phyloP scores from a whole-genome alignment of 2,888 invertebrate species.

The Mythimna lalbum region DNA sequence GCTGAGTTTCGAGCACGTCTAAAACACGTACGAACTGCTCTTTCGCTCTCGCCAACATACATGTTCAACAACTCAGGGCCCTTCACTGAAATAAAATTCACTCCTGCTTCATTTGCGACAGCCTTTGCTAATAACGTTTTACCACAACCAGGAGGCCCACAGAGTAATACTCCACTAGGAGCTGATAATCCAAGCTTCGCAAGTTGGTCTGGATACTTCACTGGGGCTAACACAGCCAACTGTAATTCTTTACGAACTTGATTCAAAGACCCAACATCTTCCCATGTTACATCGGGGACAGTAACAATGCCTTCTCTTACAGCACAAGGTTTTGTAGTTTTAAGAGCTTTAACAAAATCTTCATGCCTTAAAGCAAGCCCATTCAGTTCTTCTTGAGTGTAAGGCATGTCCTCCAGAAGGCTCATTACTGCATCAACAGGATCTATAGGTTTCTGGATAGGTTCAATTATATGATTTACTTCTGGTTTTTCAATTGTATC shows the following conservation, averaged over 20 bases:
- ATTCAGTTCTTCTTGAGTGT: conserved; percentile 91
- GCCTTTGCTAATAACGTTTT: conserved; percentile 99
- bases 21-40: conserved; percentile 98
- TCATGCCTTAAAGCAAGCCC: conserved; percentile 93
- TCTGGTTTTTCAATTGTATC: conserved; percentile 61
- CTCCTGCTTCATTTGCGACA: conserved; percentile 99
- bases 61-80: conserved; percentile 99
- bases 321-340: conserved; percentile 97
- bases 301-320: conserved; percentile 99
- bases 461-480: conserved; percentile 65
- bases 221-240: conserved; percentile 97
- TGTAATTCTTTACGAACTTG: conserved; percentile 97
- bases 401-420: conserved; percentile 92
- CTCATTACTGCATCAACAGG: conserved; percentile 90
- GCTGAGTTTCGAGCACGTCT: conserved; percentile 98
- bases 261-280: conserved; percentile 97
- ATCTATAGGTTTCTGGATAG: conserved; percentile 65
- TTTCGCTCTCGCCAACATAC: conserved; percentile 99
- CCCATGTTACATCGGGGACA: conserved; percentile 99
- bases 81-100: conserved; percentile 99
- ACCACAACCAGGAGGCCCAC: conserved; percentile 99
- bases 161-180: conserved; percentile 97
- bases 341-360: conserved; percentile 95
- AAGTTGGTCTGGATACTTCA: conserved; percentile 96
- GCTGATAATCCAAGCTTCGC: conserved; percentile 94